Base-by-base conservation (phyloP, 2,113 vertebrate genomes). In the Alouatta palliata region DNA sequence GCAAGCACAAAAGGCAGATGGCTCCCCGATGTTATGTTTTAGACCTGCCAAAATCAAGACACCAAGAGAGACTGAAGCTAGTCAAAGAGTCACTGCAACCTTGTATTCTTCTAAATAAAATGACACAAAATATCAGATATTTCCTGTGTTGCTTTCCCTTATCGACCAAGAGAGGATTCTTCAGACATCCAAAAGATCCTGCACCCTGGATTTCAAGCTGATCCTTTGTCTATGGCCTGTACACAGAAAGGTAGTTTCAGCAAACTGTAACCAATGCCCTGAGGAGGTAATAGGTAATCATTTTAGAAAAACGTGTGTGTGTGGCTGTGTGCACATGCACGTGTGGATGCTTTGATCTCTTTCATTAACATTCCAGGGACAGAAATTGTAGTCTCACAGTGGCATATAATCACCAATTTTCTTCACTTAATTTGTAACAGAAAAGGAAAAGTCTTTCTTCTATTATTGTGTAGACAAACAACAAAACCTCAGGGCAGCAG, bases 31-130 rank as follows among this genome's bases (percentile, higher is more conserved):
- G 19, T 61, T 90, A 90, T 84, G 4, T n/a, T 94, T 80, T 25
- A 90, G 35, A 85, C 64, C n/a, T 90, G 79, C 87, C 80, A 95
- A 90, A 80, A 47, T 68, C 54, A 83, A 84, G 90, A 85, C 91
- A 76, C 95, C 30, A 81, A 58, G 76, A 97, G 68, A 90, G 47
- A 83, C 54, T 11, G 43, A 94, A 85, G 70, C 23, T 2, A 45
- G 82, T 85, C 30, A 13, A 88, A 20, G 61, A 35, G 32, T 80
- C 66, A 75, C 66, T 73, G n/a, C 37, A 43, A 82, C 35, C 9
- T 61, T 95, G 45, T 66, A 58, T 47, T 90, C 70, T 91, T 90
- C 64, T 80, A 81, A 95, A 87, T 64, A 90, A 91, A 93, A 89
- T 80, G 79, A 91, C 73, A 83, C 21, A 47, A 71, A 89, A 80